Conservation (phyloP, 2,113 vertebrate genomes). For the Limnothrissa miodon region DNA sequence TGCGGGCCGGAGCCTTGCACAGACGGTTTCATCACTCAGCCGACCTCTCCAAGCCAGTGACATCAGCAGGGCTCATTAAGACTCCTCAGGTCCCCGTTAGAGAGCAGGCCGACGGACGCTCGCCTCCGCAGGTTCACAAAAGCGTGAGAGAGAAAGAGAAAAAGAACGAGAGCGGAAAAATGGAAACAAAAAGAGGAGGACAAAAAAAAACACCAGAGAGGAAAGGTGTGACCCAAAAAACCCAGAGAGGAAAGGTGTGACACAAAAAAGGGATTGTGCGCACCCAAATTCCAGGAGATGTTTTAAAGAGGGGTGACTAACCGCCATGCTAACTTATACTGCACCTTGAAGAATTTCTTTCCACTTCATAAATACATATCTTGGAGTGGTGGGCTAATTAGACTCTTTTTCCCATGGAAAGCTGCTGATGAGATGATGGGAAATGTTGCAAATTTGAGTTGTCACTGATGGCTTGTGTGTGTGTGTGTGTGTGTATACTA, state of each 20-base stretch:
- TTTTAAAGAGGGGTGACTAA: conserved; percentile 46
- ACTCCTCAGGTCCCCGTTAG: conserved; percentile 43
- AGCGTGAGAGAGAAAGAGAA: not conserved
- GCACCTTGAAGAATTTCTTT: conserved; percentile 53
- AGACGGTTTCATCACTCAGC: conserved; percentile 45
- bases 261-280: conserved; percentile 36
- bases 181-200: not conserved
- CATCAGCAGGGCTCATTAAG: conserved; percentile 53
- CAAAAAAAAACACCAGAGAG: conserved; percentile 50
- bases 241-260: conserved; percentile 61
- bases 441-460: conserved; percentile 47
- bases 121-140: conserved; percentile 21
- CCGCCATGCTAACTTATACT: conserved; percentile 43
- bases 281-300: conserved; percentile 41
- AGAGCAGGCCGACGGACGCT: conserved; percentile 30
- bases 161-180: conserved; percentile 7
- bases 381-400: conserved; percentile 49
- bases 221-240: conserved; percentile 51
- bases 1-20: conserved; percentile 32
- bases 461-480: conserved; percentile 37
- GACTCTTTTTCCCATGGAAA: conserved; percentile 37
- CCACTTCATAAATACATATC: conserved; percentile 60
- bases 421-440: conserved; percentile 46
- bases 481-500: not conserved
- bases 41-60: conserved; percentile 47